A percentile compares a stretch with the other conserved stretches of the same genome.
Evolutionary conservation across 2,797 vertebrate genomes (phyloP).

Genomic region (Apogon talboti): DNA sequence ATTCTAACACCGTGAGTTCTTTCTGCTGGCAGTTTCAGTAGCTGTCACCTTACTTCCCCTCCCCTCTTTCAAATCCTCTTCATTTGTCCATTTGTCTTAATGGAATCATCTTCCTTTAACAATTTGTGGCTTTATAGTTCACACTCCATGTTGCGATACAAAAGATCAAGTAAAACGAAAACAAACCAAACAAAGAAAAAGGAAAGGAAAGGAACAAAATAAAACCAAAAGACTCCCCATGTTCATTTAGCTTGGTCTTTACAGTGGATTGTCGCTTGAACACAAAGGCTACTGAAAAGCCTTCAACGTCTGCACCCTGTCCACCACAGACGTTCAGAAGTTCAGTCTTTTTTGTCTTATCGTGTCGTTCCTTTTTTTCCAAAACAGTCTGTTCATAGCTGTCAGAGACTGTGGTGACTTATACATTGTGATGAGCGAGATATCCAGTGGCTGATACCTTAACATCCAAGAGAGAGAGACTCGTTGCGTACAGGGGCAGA

Average conservation of each 20-base stretch:
- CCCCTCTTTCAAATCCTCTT: conserved; percentile 33
- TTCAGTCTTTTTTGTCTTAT: conserved; percentile 62
- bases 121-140: conserved; percentile 69
- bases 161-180: conserved; percentile 68
- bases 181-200: conserved; percentile 29
- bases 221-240: conserved; percentile 66
- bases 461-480: conserved; percentile 73
- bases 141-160: conserved; percentile 75
- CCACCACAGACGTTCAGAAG: conserved; percentile 76
- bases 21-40: conserved; percentile 85
- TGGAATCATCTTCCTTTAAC: conserved; percentile 47
- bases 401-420: conserved; percentile 76
- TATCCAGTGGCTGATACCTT: conserved; percentile 83
- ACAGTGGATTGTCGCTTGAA: conserved; percentile 88
- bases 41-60: conserved; percentile 73
- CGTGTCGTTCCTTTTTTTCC: conserved; percentile 51
- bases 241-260: conserved; percentile 84
- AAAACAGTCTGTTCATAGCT: conserved; percentile 73
- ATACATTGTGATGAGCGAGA: conserved; percentile 76
- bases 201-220: conserved; percentile 22
- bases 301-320: conserved; percentile 75
- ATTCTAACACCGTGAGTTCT: conserved; percentile 55
- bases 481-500: conserved; percentile 65
- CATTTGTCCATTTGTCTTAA: conserved; percentile 52
- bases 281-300: conserved; percentile 81